Conservation (phyloP, 2,797 vertebrate species). For the Typhlichthys subterraneus region DNA sequence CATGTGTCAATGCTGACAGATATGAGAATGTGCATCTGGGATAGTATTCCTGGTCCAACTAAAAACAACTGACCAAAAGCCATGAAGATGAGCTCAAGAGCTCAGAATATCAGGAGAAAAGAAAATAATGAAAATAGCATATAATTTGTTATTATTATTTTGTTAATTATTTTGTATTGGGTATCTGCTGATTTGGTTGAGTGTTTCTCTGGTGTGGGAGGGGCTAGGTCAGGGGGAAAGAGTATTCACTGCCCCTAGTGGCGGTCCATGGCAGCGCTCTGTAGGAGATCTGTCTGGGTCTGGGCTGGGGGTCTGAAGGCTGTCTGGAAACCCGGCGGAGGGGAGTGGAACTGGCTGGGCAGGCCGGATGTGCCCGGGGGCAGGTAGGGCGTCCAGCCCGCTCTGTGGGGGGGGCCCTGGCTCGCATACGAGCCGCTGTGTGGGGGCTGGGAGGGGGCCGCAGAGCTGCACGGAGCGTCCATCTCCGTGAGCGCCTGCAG, state of each 20-base stretch:
- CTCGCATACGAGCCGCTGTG: conserved; percentile 81
- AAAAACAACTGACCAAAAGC: conserved; percentile 38
- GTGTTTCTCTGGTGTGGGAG: conserved; percentile 16
- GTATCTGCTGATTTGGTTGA: conserved; percentile 48
- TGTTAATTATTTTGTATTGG: conserved; percentile 79
- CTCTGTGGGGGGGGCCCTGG: conserved; percentile 89
- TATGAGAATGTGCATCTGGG: conserved; percentile 45
- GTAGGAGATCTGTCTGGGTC: conserved; percentile 91
- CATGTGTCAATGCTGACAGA: background rate
- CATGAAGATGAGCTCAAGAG: conserved; percentile 63
- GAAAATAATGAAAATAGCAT: conserved; percentile 70
- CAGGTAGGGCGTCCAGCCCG: conserved; percentile 86
- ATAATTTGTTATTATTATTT: conserved; percentile 74
- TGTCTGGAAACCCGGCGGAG: conserved; percentile 92
- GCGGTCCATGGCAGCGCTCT: conserved; percentile 88
- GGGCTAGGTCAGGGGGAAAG: conserved; percentile 29
- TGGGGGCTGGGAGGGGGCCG: conserved; percentile 72
- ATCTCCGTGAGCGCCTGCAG: conserved; percentile 92
- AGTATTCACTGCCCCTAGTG: conserved; percentile 78
- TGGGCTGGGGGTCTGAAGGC: conserved; percentile 90
- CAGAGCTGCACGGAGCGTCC: conserved; percentile 82
- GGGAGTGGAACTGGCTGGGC: conserved; percentile 85
- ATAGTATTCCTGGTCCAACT: conserved; percentile 69
- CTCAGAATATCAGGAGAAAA: conserved; percentile 52
- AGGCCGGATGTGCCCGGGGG: conserved; percentile 77